Percentiles rank a stretch among this genome's conserved stretches.
phyloP scores from a whole-genome alignment of 1,140 invertebrate species.

The Orius laevigatus region DNA sequence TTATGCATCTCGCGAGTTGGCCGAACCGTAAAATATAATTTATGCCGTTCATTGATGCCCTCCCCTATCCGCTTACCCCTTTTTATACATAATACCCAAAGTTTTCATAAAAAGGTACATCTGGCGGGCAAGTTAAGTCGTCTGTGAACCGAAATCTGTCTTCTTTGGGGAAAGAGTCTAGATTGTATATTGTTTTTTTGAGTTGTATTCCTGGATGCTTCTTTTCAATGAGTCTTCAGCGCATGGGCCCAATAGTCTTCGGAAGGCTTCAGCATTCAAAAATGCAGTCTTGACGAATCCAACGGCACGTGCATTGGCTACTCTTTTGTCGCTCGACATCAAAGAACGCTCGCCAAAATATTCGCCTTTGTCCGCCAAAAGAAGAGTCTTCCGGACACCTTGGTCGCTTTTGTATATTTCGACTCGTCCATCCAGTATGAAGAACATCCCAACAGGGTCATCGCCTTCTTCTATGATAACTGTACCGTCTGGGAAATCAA shows the following conservation, averaged over 20 bases:
- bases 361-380: slow-evolving; percentile 49
- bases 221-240: too few species aligned
- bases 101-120: too few species aligned
- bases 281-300: slow-evolving; percentile 73
- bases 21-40: too few species aligned
- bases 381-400: slow-evolving; percentile 48
- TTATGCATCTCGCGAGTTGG: too few species aligned
- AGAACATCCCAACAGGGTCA: slow-evolving; percentile 89
- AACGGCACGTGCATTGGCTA: slow-evolving; percentile 76
- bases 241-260: slow-evolving; percentile 88
- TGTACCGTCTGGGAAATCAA: slow-evolving; percentile 53
- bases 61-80: too few species aligned
- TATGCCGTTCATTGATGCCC: too few species aligned
- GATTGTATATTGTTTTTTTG: too few species aligned
- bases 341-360: slow-evolving; percentile 92
- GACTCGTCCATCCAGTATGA: slow-evolving; percentile 76
- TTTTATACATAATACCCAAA: too few species aligned
- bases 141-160: too few species aligned
- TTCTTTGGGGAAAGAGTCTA: too few species aligned
- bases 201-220: too few species aligned
- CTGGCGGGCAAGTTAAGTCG: too few species aligned
- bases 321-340: slow-evolving; percentile 86
- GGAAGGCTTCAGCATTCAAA: slow-evolving; percentile 92
- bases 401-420: slow-evolving; percentile 62
- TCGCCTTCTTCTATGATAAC: slow-evolving; percentile 86